Base-by-base conservation (phyloP, 2,888 invertebrate genomes). In the Eupithecia dodoneata region DNA sequence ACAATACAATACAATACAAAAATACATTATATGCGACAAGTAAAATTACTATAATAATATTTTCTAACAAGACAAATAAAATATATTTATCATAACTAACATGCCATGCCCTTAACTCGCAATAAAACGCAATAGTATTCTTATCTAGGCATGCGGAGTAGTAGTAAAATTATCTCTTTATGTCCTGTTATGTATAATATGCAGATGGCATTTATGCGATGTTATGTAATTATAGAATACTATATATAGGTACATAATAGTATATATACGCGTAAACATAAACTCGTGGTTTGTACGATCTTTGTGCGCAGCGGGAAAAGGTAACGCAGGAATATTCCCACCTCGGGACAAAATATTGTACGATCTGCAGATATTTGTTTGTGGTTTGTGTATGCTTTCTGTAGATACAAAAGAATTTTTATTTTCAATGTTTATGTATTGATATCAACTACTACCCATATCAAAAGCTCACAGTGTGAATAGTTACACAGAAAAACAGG, bases 101-200 rank as follows among this genome's bases (percentile, higher is more conserved):
- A 77, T 80, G 80, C 78, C 81, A 76, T 80, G 80, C 81, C 83
- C 85, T 87, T 88, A 87, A 88, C 81, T 82, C 12, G 82, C 81
- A 85, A 85, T 85, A 85, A 84, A 85, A 85, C 85, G 85, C 86
- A 85, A 85, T 85, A 85, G 81, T 84, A 75, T 13, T 76, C 82
- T 87, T 89, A 88, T 88, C 88, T 66, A 3, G 69, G 79, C 81
- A 82, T 81, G 81, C 83, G 84, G 84, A 84, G 85, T 81, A 81
- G 86, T 87, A 83, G 87, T 89, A 88, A 86, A 87, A 85, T 86
- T 88, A 88, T 89, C 88, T 81, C 77, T 79, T 76, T 76, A 80
- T 76, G 76, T 74, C 71, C 73, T 79, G 65, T 66, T 73, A 79
- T 45, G 15, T 66, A 42, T 1, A 41, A 42, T 66, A 66, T 72